phyloP scores from a whole-genome alignment of 2,113 vertebrate genomes.

The Plecturocebus donacophilus region DNA sequence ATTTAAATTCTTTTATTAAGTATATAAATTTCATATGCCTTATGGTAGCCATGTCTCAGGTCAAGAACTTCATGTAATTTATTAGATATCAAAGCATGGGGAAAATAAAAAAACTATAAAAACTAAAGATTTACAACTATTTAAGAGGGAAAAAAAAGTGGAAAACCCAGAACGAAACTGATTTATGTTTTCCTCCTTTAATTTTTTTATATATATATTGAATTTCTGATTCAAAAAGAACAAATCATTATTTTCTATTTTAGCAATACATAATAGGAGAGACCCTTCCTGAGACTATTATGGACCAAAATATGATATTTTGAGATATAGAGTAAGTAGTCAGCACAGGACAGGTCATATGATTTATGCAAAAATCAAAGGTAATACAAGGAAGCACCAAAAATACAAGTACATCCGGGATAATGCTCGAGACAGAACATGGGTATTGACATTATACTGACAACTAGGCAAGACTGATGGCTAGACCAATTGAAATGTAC shows the following conservation, averaged over 20 bases:
- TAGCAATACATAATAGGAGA: not conserved
- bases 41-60: not conserved
- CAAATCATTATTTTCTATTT: not conserved
- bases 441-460: not conserved
- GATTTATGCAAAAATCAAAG: not conserved
- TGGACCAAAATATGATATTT: not conserved
- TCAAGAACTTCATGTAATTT: not conserved
- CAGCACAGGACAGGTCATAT: not conserved
- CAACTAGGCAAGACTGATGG: not conserved
- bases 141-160: not conserved
- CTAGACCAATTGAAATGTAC: not conserved
- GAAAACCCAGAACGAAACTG: not conserved
- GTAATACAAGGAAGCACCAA: not conserved
- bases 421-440: not conserved
- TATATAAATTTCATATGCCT: not conserved
- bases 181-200: not conserved
- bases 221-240: not conserved
- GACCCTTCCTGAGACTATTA: not conserved
- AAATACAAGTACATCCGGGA: not conserved
- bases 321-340: not conserved
- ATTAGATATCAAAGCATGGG: not conserved
- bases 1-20: not conserved
- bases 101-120: not conserved
- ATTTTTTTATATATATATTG: not conserved
- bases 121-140: not conserved